Base-by-base conservation (phyloP, 53 echinoderm and acorn worm species). In the Holothuria leucospilota region DNA sequence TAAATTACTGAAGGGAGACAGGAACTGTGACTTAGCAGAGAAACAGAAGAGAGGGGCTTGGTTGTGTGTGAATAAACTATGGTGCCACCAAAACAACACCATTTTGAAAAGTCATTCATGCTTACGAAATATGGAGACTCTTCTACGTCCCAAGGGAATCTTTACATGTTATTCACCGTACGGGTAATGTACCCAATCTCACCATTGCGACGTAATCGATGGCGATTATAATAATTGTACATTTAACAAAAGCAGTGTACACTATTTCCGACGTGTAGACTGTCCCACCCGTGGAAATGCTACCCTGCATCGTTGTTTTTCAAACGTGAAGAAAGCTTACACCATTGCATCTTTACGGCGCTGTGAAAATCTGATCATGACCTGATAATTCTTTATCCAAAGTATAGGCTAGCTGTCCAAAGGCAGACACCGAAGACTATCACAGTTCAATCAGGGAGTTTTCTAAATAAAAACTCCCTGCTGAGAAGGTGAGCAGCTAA, bases 31-130 rank as follows among this genome's bases (percentile, higher is more conserved):
- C 20, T 14, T 51, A 27, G 26, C 24, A 77, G 39, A 77, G 51
- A 77, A 77, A 52, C 77, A 77, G 25, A 23, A 26, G 46, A 18
- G 77, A 18, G 78, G 78, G 3, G 77, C 84, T 41, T 89, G 89
- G 25, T 15, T 89, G 41, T 77, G 46, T 13, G 77, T 77, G 14
- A 51, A 77, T 25, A 18, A 77, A 8, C 1, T 13, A 8, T 77
- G 77, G 77, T 77, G 77, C 52, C 77, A 77, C 21, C 52, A 51
- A 20, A 51, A 21, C 39, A 51, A 77, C n/a, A 23, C 77, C n/a
- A 77, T 77, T 51, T 75, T 84, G 24, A 64, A 85, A 15, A 51
- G 84, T 15, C 77, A 84, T 23, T 52, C 51, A 21, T 77, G 51
- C n/a, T 77, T 51, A 13, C 29, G 10, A 2, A 77, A 77, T 34